Evolutionary conservation across 1,140 invertebrate species (phyloP).

Genomic region (Tribolium madens): DNA sequence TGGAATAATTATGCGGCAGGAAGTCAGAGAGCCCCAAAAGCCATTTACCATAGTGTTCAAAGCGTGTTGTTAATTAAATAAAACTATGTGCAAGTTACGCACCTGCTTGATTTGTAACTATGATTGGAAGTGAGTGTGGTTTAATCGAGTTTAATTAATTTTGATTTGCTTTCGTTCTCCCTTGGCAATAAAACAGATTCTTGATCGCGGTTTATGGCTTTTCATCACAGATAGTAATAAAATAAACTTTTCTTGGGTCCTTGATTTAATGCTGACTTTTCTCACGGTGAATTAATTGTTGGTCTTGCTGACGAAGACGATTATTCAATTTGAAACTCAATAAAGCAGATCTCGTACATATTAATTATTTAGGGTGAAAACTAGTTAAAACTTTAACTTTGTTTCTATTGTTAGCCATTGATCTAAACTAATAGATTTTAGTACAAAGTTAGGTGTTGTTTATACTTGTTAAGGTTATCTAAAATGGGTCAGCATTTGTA

Average conservation of each 20-base stretch:
- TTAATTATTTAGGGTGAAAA: conserved; percentile 11
- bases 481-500: conserved; percentile 28
- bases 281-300: not conserved
- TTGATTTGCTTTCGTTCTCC: conserved; percentile 9
- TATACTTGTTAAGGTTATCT: conserved; percentile 8
- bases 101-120: not conserved
- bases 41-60: not conserved
- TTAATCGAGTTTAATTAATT: conserved; percentile 35
- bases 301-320: not conserved
- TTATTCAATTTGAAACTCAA: conserved; percentile 19
- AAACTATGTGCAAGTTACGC: not conserved
- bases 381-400: conserved; percentile 14
- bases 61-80: not conserved
- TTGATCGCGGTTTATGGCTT: conserved; percentile 14
- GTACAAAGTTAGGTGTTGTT: conserved; percentile 13
- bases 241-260: conserved; percentile 22
- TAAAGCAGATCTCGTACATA: conserved; percentile 1
- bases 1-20: too few species aligned
- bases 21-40: too few species aligned
- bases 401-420: not conserved
- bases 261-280: conserved; percentile 10
- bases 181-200: conserved; percentile 15
- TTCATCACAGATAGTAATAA: conserved; percentile 26
- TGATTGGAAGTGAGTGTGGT: not conserved
- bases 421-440: not conserved